These are phyloP conservation scores for Galeopterus variegatus DNA, from an alignment of 2,113 vertebrate species.

Conservation along the genomic window DNA sequence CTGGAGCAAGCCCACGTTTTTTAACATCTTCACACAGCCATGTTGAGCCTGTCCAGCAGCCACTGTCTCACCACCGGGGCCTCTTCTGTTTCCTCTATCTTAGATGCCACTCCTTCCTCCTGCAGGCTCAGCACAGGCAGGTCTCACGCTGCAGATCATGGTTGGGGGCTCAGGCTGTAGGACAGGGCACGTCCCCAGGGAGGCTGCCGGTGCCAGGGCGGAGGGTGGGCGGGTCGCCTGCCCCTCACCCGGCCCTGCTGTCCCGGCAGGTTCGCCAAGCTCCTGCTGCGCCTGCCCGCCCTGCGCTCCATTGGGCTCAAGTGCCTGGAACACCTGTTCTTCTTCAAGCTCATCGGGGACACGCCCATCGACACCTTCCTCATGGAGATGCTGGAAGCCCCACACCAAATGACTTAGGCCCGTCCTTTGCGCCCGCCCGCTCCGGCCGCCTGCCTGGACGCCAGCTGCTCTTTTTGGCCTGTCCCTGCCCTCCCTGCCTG, in stretches of 20 bases:
- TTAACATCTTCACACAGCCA: fast-evolving
- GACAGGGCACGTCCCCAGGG: fast-evolving
- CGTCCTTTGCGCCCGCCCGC: not conserved
- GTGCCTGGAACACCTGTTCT: conserved; percentile 99
- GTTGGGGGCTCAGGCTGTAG: fast-evolving
- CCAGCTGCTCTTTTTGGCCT: conserved; percentile 62
- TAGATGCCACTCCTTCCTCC: not conserved
- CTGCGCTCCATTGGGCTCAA: conserved; percentile 99
- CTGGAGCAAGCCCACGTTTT: fast-evolving
- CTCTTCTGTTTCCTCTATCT: fast-evolving
- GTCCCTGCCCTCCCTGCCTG: conserved; percentile 61
- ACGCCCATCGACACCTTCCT: conserved; percentile 99
- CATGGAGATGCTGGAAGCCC: conserved; percentile 99
- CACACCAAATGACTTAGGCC: conserved; percentile 97
- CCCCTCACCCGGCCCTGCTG: fast-evolving
- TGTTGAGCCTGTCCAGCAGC: fast-evolving
- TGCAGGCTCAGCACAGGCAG: not conserved
- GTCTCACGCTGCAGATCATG: not conserved
- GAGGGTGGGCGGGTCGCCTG: fast-evolving
- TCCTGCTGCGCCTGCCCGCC: conserved; percentile 96
- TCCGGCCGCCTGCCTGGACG: not conserved
- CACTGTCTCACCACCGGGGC: fast-evolving
- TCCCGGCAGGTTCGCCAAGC: conserved; percentile 95
- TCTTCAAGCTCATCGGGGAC: conserved; percentile 99
- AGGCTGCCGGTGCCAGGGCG: not conserved